These are phyloP conservation scores for Myoxocephalus aenaeus DNA, from an alignment of 2,797 vertebrate genomes.

Conservation along the genomic window DNA sequence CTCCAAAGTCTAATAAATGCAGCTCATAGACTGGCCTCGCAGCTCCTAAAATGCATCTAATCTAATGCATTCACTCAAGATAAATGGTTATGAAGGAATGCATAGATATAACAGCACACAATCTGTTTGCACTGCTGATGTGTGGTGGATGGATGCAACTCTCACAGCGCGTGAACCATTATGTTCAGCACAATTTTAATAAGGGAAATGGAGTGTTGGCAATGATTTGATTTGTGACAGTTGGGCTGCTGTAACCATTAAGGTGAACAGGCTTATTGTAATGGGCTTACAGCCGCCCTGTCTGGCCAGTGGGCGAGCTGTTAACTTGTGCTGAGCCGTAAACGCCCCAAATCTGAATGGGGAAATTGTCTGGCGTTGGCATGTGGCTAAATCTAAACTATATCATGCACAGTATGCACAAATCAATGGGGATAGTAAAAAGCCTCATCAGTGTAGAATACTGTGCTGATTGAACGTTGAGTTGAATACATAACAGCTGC, in stretches of 20 bases:
- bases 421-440: conserved; percentile 47
- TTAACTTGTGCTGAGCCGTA: conserved; percentile 59
- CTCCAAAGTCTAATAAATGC: conserved; percentile 30
- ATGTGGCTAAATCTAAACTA: conserved; percentile 48
- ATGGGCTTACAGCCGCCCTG: conserved; percentile 73
- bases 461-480: conserved; percentile 40
- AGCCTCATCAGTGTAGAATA: conserved; percentile 35
- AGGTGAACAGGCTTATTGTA: conserved; percentile 77
- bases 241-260: conserved; percentile 73
- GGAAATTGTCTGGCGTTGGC: conserved; percentile 51
- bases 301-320: conserved; percentile 63
- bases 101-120: conserved; percentile 6
- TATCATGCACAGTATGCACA: conserved; percentile 11
- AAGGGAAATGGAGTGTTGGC: conserved; percentile 75
- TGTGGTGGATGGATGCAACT: conserved; percentile 36
- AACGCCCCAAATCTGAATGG: conserved; percentile 58
- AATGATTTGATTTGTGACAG: conserved; percentile 77
- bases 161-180: conserved; percentile 47
- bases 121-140: conserved; percentile 46
- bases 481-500: conserved; percentile 56
- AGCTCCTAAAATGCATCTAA: conserved; percentile 11
- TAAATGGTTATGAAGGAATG: conserved; percentile 20
- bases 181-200: conserved; percentile 67
- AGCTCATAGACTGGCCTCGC: conserved; percentile 8
- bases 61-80: conserved; percentile 22